A percentile compares a stretch with the other conserved stretches of the same genome.
Conservation (phyloP, 2,113 vertebrate genomes). For the Colistium nudipinnis region DNA sequence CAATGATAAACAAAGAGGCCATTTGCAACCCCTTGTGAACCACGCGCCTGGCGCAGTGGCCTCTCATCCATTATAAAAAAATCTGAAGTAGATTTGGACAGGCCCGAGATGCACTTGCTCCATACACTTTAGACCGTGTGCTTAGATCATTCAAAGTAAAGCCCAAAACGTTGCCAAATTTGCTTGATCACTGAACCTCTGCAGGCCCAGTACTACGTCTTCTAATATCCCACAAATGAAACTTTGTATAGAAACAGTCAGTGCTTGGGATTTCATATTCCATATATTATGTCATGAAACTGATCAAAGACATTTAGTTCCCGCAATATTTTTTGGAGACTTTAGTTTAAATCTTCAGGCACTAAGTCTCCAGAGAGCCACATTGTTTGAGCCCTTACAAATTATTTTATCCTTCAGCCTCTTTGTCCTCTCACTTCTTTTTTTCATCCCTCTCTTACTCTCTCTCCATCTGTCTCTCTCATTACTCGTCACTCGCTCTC, state of each 20-base stretch:
- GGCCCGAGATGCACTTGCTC: too few species aligned
- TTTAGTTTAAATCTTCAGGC: background rate
- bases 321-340: background rate
- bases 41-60: too few species aligned
- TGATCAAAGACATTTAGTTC: constrained; percentile 15
- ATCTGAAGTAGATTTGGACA: background rate
- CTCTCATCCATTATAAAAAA: too few species aligned
- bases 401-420: constrained; percentile 42
- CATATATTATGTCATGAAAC: background rate
- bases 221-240: background rate
- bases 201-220: background rate
- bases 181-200: background rate
- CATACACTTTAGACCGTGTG: background rate
- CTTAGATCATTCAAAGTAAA: background rate
- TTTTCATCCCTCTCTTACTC: constrained; percentile 14
- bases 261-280: too few species aligned
- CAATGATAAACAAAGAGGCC: background rate
- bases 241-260: background rate
- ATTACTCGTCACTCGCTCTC: constrained; percentile 41
- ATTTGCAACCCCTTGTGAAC: too few species aligned
- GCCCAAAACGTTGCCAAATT: background rate
- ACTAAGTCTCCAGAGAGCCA: constrained; percentile 14
- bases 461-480: constrained; percentile 47
- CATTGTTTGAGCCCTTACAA: constrained; percentile 36
- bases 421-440: constrained; percentile 24